phyloP scores from a whole-genome alignment of 2,113 vertebrate genomes.

The Mixornis gularis region DNA sequence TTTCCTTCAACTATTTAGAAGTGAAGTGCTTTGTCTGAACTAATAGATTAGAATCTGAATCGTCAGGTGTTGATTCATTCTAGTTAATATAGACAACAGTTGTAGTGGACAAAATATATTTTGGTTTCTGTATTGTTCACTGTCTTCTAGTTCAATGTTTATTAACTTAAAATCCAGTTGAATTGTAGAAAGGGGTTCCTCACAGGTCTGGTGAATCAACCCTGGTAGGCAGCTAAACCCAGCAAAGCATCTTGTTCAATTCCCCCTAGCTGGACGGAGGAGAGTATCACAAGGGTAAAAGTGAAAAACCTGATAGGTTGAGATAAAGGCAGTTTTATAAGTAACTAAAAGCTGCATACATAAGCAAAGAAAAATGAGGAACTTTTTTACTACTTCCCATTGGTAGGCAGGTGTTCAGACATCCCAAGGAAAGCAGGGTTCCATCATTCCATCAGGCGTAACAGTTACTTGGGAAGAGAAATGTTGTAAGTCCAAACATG shows the following conservation, averaged over 20 bases:
- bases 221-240: background rate
- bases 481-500: fast-evolving
- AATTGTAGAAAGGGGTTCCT: background rate
- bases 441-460: background rate
- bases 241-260: background rate
- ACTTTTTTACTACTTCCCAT: background rate
- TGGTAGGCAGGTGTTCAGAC: background rate
- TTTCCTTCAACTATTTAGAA: background rate
- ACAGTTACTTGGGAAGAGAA: background rate
- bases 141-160: background rate
- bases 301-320: fast-evolving
- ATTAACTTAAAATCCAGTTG: background rate
- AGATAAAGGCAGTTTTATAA: background rate
- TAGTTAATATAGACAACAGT: background rate
- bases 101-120: background rate
- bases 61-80: background rate
- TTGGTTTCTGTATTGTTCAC: background rate
- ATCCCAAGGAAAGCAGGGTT: background rate
- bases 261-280: fast-evolving
- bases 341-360: background rate
- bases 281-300: background rate
- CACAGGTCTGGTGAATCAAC: background rate
- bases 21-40: background rate
- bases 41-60: background rate
- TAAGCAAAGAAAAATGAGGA: background rate